A percentile compares a stretch with the other conserved stretches of the same genome.
Evolutionary conservation across 37 sponge, comb jelly and placozoan genomes (phyloP).

Genomic region (Geodia barretti): DNA sequence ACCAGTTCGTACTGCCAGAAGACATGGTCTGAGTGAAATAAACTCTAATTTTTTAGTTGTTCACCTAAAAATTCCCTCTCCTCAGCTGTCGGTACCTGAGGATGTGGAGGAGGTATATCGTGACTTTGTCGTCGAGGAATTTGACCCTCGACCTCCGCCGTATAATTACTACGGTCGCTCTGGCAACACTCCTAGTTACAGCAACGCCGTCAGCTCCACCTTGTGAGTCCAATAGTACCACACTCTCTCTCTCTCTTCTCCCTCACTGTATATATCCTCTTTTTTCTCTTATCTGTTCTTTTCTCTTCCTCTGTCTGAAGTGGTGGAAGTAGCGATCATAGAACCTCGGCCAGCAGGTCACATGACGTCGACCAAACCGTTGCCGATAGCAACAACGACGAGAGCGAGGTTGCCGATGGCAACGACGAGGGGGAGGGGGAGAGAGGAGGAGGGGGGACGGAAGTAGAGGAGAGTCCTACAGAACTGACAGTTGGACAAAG

Average conservation of each 20-base stretch:
- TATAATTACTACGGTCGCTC: neutral
- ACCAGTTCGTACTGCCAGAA: constrained; percentile 50
- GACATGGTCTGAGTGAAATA: constrained; percentile 18
- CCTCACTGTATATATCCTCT: neutral
- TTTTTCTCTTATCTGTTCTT: too few relatives aligned
- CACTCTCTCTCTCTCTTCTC: neutral
- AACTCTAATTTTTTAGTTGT: neutral
- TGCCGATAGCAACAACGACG: neutral
- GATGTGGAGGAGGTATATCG: constrained; percentile 6
- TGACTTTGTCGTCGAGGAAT: constrained; percentile 39
- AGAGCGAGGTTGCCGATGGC: too few relatives aligned
- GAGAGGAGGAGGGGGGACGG: neutral
- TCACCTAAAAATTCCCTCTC: neutral
- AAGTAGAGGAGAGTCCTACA: neutral
- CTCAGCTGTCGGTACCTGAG: neutral
- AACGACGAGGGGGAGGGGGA: neutral
- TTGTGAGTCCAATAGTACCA: neutral
- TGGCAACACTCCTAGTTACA: neutral
- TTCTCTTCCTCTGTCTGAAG: neutral
- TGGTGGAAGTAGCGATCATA: neutral
- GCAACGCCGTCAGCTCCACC: neutral
- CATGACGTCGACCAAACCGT: neutral
- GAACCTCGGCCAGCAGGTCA: neutral
- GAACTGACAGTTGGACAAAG: neutral
- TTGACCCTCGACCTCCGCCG: constrained; percentile 23